phyloP scores from a whole-genome alignment of 2,797 vertebrate species.

The Hafferia zeledoni region DNA sequence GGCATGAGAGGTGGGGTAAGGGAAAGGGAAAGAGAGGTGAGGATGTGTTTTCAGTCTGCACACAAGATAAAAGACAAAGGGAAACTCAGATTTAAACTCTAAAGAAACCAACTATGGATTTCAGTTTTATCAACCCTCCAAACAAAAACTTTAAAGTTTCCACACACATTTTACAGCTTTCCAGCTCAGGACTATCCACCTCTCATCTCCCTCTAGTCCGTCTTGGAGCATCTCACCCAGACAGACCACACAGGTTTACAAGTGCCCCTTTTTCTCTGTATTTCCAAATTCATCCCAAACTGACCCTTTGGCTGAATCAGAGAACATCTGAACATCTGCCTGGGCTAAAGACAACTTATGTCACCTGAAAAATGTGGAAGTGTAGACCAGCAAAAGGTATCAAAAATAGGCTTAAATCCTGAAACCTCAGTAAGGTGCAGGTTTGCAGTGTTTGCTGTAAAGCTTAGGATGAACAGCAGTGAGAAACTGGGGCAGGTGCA shows the following conservation, averaged over 20 bases:
- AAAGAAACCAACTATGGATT: neutral
- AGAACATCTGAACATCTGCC: neutral
- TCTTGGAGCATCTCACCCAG: neutral
- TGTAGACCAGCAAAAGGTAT: neutral
- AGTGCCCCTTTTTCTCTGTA: neutral
- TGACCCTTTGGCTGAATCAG: neutral
- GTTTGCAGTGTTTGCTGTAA: too few species aligned
- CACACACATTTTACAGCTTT: neutral
- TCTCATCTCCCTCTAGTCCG: neutral
- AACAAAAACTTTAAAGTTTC: neutral
- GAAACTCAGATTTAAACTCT: neutral
- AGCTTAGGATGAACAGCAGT: neutral
- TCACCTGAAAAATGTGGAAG: neutral
- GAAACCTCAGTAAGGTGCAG: neutral
- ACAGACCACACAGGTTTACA: neutral
- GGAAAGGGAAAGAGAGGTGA: neutral
- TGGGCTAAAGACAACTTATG: neutral
- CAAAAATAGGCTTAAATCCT: neutral
- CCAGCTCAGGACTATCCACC: neutral
- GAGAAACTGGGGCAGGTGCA: accelerated
- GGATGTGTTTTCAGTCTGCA: neutral
- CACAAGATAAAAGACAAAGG: neutral
- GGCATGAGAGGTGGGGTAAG: neutral
- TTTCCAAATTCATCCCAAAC: neutral
- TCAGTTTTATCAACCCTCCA: neutral